Conservation (phyloP, 2,113 vertebrate species). For the Mus pahari region DNA sequence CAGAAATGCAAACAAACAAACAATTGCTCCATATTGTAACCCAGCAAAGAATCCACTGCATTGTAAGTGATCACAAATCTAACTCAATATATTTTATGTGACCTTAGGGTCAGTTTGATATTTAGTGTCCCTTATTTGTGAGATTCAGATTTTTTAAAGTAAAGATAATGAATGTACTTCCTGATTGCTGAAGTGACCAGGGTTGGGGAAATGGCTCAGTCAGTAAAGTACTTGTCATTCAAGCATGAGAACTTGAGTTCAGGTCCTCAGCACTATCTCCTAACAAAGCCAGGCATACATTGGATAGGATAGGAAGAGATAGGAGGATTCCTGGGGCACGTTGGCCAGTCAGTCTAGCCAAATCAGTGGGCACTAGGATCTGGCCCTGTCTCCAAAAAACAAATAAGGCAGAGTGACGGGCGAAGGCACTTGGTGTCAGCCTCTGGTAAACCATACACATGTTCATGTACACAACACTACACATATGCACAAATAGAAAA, state of each 20-base stretch:
- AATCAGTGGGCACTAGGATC: not conserved
- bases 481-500: not conserved
- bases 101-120: slow-evolving; percentile 9
- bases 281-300: not conserved
- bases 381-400: too few relatives aligned
- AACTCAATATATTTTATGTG: slow-evolving; percentile 7
- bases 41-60: not conserved
- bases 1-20: not conserved
- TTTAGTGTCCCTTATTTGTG: slow-evolving; percentile 21
- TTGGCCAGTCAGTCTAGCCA: not conserved
- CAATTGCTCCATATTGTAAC: not conserved
- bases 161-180: not conserved
- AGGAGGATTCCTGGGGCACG: not conserved
- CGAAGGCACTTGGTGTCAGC: not conserved
- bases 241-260: not conserved
- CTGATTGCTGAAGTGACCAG: not conserved
- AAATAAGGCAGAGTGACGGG: not conserved
- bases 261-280: not conserved
- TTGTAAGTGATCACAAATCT: slow-evolving; percentile 20
- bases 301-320: not conserved
- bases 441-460: not conserved
- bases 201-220: not conserved
- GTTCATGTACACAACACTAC: not conserved
- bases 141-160: slow-evolving; percentile 25
- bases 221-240: not conserved